These are phyloP conservation scores for Mustela nigripes DNA, from an alignment of 2,113 vertebrate species.

Conservation along the genomic window DNA sequence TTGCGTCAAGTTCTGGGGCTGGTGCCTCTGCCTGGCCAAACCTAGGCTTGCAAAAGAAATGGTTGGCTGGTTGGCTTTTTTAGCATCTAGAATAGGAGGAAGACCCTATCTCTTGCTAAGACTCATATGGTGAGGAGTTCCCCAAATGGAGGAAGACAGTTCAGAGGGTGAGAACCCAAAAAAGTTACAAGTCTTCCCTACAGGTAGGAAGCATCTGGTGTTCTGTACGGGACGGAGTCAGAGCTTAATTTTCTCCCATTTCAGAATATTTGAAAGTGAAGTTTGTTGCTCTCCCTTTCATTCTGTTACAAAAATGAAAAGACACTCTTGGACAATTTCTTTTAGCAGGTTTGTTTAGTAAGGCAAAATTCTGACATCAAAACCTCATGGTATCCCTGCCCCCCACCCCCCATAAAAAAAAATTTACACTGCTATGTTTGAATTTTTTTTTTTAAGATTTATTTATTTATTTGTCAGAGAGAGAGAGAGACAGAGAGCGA, in stretches of 20 bases:
- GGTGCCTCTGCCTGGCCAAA: neutral
- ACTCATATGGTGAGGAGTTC: slow-evolving; percentile 29
- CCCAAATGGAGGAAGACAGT: neutral
- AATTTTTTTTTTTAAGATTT: neutral
- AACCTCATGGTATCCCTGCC: neutral
- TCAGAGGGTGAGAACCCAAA: neutral
- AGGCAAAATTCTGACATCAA: slow-evolving; percentile 3
- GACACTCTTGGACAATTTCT: neutral
- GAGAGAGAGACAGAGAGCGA: too few species aligned
- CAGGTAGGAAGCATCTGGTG: neutral
- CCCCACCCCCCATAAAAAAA: too few species aligned
- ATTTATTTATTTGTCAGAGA: too few species aligned
- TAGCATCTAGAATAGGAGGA: neutral
- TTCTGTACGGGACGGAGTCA: slow-evolving; percentile 16
- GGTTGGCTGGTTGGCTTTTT: neutral
- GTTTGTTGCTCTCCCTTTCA: neutral
- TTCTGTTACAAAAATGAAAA: slow-evolving; percentile 62
- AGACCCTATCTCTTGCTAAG: neutral
- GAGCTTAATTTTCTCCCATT: slow-evolving; percentile 4
- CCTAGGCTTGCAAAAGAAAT: neutral
- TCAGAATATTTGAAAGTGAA: slow-evolving; percentile 23
- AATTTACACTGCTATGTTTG: neutral
- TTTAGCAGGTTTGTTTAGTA: neutral
- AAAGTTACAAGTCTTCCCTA: neutral
- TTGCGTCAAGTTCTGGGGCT: neutral